Evolutionary conservation across 2,888 invertebrate species (phyloP), one percentile per base, ranked within the genome.

Genomic region (Caenorhabditis macrosperma): DNA sequence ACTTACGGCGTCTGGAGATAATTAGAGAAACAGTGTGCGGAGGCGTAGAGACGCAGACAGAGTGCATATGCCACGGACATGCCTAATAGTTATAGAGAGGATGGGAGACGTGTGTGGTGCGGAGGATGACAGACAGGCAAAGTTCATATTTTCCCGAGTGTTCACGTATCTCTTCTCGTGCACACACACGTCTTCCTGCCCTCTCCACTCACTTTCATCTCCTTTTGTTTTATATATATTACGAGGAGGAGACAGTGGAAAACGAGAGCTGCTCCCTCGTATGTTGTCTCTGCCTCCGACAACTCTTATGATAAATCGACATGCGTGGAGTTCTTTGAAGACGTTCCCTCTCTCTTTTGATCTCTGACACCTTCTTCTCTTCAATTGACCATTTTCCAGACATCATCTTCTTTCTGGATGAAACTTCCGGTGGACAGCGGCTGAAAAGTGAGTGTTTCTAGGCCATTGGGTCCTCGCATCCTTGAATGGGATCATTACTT

Each of bases 371-470:
- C 33, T 10, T 10, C 10, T 33, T 33, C 10, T 7, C 38, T 15
- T 38, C 2, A 5, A 12, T 2, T 38, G 12, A 38, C 26, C 22
- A 24, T 10, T 26, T 61, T 63, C 3, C 28, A 15, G n/a, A 52
- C 26, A 28, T 52, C 52, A 28, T 52, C 52, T 52, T 57, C 63
- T 22, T 38, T 57, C 72, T 72, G 72, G 72, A 72, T 72, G 72
- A 72, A 63, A 72, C 72, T 72, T 22, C 72, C 41, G 72, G 64
- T 72, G 72, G 72, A 72, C 46, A 72, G 72, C 57, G 72, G 72
- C 55, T 72, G 72, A 72, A 6, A 46, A 38, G 71, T 71, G 28
- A 60, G 41, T 35, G 17, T 61, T 48, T 1, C n/a, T n/a, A n/a
- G 44, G n/a, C 44, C 12, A 10, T 44, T 44, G 12, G 2, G 1